Conservation (phyloP, 2,113 vertebrate genomes). For the Columbina picui region DNA sequence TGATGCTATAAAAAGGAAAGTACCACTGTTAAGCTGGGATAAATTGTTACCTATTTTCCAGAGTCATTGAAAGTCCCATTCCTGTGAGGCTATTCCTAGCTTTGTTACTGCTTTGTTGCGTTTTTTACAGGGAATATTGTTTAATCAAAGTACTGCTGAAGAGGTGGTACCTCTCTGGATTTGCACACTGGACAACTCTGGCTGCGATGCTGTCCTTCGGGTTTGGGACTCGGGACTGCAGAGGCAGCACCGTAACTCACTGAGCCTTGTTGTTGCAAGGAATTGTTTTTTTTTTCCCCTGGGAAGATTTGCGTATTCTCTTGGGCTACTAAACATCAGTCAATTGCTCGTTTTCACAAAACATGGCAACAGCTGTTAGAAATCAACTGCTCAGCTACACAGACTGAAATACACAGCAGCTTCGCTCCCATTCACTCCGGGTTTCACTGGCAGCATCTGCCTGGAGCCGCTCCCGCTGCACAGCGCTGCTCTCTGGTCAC, state of each 20-base stretch:
- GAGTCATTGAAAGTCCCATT: background rate
- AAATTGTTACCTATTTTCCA: background rate
- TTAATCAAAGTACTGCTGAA: no score
- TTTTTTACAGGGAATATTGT: background rate
- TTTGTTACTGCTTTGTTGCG: background rate
- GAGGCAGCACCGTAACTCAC: background rate
- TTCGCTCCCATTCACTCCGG: accelerated
- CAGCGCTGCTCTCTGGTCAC: background rate
- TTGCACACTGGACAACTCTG: accelerated
- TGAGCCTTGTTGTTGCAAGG: background rate
- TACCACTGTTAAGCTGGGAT: background rate
- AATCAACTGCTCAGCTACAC: accelerated
- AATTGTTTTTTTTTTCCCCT: background rate
- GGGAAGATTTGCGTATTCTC: background rate
- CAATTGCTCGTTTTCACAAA: background rate
- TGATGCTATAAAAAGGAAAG: background rate
- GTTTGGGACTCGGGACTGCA: no score
- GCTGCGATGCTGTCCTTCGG: background rate
- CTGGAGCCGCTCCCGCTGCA: background rate
- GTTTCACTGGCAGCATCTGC: no score
- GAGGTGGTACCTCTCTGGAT: background rate
- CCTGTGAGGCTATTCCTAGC: background rate
- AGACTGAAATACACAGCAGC: accelerated
- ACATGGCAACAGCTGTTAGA: accelerated
- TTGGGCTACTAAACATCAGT: background rate